phyloP scores from a whole-genome alignment of 2,797 vertebrate species.

The Ficedula albicollis region DNA sequence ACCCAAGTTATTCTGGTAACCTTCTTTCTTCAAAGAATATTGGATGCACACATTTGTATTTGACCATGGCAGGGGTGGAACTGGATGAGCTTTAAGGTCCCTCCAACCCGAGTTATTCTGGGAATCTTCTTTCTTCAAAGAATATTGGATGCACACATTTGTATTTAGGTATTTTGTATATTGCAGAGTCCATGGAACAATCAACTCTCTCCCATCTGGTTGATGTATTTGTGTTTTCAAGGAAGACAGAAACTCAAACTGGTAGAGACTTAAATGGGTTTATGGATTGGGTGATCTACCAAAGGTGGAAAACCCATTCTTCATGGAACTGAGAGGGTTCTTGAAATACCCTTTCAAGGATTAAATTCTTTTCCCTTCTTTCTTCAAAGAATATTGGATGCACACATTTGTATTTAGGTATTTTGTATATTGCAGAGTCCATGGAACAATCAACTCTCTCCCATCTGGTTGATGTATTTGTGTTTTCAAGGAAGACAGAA shows the following conservation, averaged over 20 bases:
- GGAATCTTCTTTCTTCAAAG: neutral
- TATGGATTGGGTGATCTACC: neutral
- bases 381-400: neutral
- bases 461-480: neutral
- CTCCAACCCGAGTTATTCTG: no score
- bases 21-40: no score
- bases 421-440: neutral
- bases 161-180: neutral
- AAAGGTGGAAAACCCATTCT: neutral
- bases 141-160: fast-evolving
- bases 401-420: neutral
- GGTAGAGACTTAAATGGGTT: neutral
- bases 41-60: no score
- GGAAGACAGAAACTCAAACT: neutral
- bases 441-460: fast-evolving
- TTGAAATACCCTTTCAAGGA: neutral
- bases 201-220: neutral
- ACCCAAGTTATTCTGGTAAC: no score
- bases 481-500: neutral
- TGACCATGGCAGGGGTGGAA: fast-evolving
- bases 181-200: neutral
- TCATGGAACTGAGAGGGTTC: neutral
- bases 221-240: neutral
- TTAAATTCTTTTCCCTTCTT: neutral
- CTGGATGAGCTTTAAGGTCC: neutral